Evolutionary conservation across 1,140 invertebrate genomes (phyloP).

Genomic region (Tribolium castaneum): DNA sequence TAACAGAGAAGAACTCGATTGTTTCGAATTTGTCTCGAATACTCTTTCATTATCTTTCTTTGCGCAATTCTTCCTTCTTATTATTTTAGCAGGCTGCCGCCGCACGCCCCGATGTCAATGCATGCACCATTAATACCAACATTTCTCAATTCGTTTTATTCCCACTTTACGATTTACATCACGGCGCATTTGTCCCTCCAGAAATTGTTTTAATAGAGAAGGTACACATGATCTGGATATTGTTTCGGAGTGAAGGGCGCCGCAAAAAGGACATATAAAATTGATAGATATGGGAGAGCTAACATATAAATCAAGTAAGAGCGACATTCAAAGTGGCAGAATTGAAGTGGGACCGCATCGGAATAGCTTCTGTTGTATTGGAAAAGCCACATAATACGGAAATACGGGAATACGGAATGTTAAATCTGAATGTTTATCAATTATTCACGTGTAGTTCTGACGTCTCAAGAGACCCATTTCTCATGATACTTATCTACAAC

Average conservation of each 20-base stretch:
- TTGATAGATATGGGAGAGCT: conserved; percentile 51
- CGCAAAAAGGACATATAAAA: conserved; percentile 46
- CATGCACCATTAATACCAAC: conserved; percentile 44
- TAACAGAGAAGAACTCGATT: conserved; percentile 50
- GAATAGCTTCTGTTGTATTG: conserved; percentile 49
- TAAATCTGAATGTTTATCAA: conserved; percentile 55
- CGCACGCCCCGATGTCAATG: conserved; percentile 39
- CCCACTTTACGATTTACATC: conserved; percentile 4
- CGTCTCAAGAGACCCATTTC: conserved; percentile 50
- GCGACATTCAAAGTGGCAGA: conserved; percentile 44
- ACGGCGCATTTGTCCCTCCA: conserved; percentile 15
- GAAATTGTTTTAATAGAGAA: conserved; percentile 4
- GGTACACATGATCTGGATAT: conserved; percentile 9
- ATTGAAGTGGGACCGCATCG: conserved; percentile 43
- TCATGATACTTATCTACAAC: conserved; percentile 50
- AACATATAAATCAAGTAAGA: conserved; percentile 52
- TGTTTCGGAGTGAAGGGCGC: conserved; percentile 19
- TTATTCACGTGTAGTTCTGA: conserved; percentile 51
- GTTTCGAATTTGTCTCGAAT: conserved; percentile 46
- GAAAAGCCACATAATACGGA: conserved; percentile 47
- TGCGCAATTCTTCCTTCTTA: conserved; percentile 46
- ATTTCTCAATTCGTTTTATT: conserved; percentile 21
- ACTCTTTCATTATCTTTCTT: conserved; percentile 52
- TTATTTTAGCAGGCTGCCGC: conserved; percentile 34
- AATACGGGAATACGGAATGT: conserved; percentile 54